Evolutionary conservation across 2,797 vertebrate species (phyloP).

Genomic region (Monodelphis domestica): DNA sequence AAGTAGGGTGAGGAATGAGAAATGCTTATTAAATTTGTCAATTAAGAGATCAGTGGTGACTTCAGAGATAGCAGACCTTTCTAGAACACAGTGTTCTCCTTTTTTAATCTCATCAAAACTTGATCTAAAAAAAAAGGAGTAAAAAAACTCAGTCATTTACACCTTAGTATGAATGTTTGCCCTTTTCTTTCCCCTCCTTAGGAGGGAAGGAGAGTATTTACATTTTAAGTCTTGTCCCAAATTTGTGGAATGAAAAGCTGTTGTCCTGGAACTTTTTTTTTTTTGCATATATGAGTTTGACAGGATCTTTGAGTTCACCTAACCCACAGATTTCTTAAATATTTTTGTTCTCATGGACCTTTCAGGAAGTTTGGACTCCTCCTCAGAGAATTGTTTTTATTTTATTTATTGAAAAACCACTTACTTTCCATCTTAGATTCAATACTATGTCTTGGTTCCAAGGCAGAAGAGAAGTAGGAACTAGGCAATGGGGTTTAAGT

Average conservation of each 20-base stretch:
- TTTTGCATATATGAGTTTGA: neutral
- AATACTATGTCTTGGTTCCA: too few species aligned
- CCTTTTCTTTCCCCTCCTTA: neutral
- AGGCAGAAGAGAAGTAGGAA: too few species aligned
- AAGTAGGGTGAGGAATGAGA: neutral
- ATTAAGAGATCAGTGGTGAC: neutral
- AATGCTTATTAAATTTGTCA: neutral
- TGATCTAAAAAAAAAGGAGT: neutral
- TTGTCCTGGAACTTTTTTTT: neutral
- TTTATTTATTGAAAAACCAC: too few species aligned
- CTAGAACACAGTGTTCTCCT: neutral
- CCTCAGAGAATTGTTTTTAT: neutral
- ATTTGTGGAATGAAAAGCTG: neutral
- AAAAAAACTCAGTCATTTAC: neutral
- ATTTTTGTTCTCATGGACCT: neutral
- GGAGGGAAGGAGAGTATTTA: neutral
- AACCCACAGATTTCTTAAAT: neutral
- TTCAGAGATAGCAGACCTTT: neutral
- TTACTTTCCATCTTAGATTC: too few species aligned
- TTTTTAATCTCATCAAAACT: neutral
- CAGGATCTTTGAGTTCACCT: neutral
- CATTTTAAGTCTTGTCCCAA: neutral
- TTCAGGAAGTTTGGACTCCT: neutral
- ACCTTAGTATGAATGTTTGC: neutral
- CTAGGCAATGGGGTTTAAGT: too few species aligned